A percentile compares a stretch with the other conserved stretches of the same genome.
These are phyloP conservation scores for Macrobrachium nipponense DNA, from an alignment of 1,140 invertebrate species.

Conservation along the genomic window DNA sequence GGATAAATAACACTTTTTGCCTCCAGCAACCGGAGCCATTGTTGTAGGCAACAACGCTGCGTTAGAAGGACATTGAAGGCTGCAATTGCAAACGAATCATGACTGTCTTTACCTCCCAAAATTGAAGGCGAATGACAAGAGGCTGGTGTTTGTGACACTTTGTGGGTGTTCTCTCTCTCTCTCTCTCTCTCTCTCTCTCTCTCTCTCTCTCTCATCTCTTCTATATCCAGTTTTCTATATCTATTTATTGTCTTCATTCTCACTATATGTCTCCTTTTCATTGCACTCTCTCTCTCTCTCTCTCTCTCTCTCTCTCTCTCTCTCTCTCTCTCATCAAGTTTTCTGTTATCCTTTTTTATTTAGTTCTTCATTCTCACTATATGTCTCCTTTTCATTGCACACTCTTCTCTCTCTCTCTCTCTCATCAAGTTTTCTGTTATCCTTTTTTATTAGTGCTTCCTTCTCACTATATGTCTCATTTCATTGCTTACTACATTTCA, in stretches of 20 bases:
- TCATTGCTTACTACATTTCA: too few relatives aligned
- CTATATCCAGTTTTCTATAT: background rate
- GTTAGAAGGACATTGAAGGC: too few relatives aligned
- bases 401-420: background rate
- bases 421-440: too few relatives aligned
- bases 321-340: background rate
- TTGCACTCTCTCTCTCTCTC: conserved; percentile 4
- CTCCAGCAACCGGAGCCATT: too few relatives aligned
- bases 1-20: too few relatives aligned
- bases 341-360: too few relatives aligned
- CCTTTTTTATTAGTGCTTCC: too few relatives aligned
- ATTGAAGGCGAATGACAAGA: background rate
- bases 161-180: background rate
- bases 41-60: too few relatives aligned
- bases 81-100: too few relatives aligned
- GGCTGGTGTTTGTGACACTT: background rate
- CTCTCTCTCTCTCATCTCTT: conserved; percentile 3
- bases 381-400: background rate
- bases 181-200: conserved; percentile 20
- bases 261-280: background rate
- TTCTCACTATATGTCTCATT: too few relatives aligned
- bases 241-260: background rate
- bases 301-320: conserved; percentile 13
- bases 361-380: background rate
- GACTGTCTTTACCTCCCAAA: background rate